phyloP scores from a whole-genome alignment of 2,113 vertebrate genomes.

The Lota lota region DNA sequence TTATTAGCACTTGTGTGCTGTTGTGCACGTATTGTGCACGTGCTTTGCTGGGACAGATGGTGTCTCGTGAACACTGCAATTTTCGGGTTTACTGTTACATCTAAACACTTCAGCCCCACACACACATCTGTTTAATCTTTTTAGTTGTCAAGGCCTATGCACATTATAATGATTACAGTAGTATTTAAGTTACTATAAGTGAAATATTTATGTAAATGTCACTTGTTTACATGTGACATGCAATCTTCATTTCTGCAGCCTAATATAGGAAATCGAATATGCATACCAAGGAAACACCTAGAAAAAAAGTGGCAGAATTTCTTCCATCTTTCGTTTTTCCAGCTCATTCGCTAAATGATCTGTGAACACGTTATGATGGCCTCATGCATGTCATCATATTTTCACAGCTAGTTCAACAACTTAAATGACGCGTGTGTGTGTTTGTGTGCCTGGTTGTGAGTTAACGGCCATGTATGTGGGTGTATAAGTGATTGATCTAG shows the following conservation, averaged over 20 bases:
- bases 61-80: conserved; percentile 11
- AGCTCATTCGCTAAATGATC: neutral
- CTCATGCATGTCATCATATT: neutral
- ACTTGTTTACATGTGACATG: no score
- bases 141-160: no score
- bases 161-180: no score
- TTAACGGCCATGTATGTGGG: neutral
- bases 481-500: neutral
- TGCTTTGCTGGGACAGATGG: conserved; percentile 17
- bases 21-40: neutral
- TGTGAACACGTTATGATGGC: neutral
- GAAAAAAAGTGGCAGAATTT: no score
- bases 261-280: no score
- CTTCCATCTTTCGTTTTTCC: no score
- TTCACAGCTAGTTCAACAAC: conserved; percentile 20
- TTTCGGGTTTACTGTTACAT: conserved; percentile 5
- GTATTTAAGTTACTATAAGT: no score
- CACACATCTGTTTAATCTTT: conserved; percentile 23
- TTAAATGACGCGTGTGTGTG: conserved; percentile 4
- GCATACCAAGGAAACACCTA: no score
- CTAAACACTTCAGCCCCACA: no score
- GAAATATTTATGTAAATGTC: no score
- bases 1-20: neutral
- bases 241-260: no score
- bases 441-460: conserved; percentile 11